Percentiles rank a stretch among this genome's conserved stretches.
Evolutionary conservation across 2,888 invertebrate genomes (phyloP).

Genomic region (Andrena camellia): DNA sequence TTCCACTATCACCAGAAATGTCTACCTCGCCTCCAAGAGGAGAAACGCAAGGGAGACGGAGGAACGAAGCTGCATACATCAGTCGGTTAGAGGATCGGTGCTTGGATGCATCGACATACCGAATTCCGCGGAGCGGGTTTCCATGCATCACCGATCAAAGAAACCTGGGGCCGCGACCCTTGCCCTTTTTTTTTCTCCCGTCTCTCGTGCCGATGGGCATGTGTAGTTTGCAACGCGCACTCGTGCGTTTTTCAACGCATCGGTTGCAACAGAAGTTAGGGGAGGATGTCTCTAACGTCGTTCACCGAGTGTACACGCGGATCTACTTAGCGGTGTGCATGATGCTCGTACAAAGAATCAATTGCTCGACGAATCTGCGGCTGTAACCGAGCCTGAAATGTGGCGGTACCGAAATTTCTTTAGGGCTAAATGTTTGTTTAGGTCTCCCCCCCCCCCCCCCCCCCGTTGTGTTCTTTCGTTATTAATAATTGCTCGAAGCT

Average conservation of each 20-base stretch:
- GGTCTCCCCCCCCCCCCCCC: background rate
- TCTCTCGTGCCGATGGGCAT: conserved; percentile 2
- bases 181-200: conserved; percentile 13
- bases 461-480: background rate
- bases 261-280: conserved; percentile 34
- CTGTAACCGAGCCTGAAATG: background rate
- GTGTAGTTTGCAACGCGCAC: conserved; percentile 34
- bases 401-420: no score
- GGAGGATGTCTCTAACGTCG: conserved; percentile 4
- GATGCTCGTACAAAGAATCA: conserved; percentile 17
- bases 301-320: background rate
- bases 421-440: no score
- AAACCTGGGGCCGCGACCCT: conserved; percentile 51
- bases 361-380: conserved; percentile 9
- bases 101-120: conserved; percentile 55
- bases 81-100: conserved; percentile 14
- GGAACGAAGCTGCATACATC: conserved; percentile 34
- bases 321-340: conserved; percentile 18
- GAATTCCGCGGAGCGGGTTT: conserved; percentile 54
- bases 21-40: conserved; percentile 52
- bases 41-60: background rate
- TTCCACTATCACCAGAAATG: conserved; percentile 74
- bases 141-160: conserved; percentile 71
- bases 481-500: no score
- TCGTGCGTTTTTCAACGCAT: conserved; percentile 47